Conservation (phyloP, 1,140 invertebrate species). For the Heterodera schachtii region DNA sequence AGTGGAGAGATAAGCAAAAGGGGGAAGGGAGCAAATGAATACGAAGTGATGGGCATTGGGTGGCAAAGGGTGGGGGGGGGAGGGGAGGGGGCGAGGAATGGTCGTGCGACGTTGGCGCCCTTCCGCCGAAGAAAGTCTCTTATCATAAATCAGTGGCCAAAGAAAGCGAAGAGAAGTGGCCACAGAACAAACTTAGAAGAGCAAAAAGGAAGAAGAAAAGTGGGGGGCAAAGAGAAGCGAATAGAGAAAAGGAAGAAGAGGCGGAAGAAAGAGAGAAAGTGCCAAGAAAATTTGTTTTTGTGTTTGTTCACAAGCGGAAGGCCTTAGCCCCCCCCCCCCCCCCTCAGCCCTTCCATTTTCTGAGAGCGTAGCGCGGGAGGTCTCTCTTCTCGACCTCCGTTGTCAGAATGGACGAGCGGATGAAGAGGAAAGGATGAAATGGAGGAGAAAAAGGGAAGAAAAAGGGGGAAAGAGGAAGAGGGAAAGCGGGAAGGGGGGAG, state of each 20-base stretch:
- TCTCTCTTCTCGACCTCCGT: background rate
- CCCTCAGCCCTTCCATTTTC: background rate
- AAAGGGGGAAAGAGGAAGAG: too few relatives aligned
- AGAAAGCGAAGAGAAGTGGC: background rate
- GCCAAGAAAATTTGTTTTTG: background rate
- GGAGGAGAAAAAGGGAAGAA: too few relatives aligned
- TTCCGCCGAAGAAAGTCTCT: background rate
- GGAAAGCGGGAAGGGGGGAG: too few relatives aligned
- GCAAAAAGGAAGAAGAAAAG: background rate
- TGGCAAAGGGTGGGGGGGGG: background rate
- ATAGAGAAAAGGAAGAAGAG: background rate
- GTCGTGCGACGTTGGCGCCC: slow-evolving; percentile 31
- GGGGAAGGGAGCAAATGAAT: background rate
- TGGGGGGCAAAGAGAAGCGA: background rate
- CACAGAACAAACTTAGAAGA: background rate
- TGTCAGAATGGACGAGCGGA: background rate
- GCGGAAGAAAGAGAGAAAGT: background rate
- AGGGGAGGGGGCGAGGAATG: background rate
- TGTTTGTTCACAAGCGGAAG: background rate
- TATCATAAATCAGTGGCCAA: slow-evolving; percentile 2
- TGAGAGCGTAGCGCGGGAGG: background rate
- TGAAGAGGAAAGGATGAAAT: background rate
- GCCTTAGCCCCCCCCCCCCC: too few relatives aligned
- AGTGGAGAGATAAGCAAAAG: background rate
- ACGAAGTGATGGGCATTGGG: too few relatives aligned